These are phyloP conservation scores for Furcifer pardalis DNA, from an alignment of 2,797 vertebrate species.

Conservation along the genomic window DNA sequence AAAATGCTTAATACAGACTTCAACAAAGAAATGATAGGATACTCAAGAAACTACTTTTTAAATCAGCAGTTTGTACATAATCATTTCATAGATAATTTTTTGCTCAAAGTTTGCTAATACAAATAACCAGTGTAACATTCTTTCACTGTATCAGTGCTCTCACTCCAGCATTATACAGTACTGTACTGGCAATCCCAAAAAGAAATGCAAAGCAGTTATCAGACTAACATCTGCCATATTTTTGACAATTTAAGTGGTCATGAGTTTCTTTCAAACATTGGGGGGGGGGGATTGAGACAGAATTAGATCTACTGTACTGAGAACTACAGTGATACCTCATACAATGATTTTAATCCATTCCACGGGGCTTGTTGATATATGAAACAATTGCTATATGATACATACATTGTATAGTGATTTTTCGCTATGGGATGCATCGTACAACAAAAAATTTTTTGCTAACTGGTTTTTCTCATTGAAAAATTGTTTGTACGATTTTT, in stretches of 20 bases:
- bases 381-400: too few species aligned
- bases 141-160: not conserved
- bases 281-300: not conserved
- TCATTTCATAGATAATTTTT: not conserved
- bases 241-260: not conserved
- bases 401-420: too few species aligned
- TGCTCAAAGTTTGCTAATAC: not conserved
- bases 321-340: too few species aligned
- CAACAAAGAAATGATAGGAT: not conserved
- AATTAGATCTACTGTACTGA: not conserved
- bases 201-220: not conserved
- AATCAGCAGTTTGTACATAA: not conserved
- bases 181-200: not conserved
- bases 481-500: too few species aligned
- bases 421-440: too few species aligned
- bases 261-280: not conserved
- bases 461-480: too few species aligned
- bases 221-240: not conserved
- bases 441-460: too few species aligned
- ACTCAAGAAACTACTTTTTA: not conserved
- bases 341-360: too few species aligned
- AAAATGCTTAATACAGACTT: constrained; percentile 36
- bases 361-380: too few species aligned
- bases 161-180: not conserved
- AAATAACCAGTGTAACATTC: constrained; percentile 1